Evolutionary conservation across 92 coral and sea anemone species (phyloP).

Genomic region (Epizoanthus illoricatus): DNA sequence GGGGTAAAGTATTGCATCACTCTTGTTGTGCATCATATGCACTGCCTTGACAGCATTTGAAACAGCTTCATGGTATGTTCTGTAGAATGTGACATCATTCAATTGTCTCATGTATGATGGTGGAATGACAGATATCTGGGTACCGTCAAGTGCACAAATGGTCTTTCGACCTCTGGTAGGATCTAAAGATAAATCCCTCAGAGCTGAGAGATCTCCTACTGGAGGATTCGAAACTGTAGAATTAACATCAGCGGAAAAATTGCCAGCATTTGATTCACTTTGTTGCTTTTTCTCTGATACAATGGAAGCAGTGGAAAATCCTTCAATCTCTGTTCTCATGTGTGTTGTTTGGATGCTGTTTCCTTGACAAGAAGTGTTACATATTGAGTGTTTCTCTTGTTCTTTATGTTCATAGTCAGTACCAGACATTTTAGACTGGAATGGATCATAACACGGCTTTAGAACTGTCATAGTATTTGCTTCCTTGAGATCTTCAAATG

Average conservation of each 20-base stretch:
- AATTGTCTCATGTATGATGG: conserved; percentile 71
- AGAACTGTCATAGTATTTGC: not conserved
- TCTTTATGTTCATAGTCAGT: not conserved
- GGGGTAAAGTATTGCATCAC: not conserved
- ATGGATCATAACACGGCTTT: not conserved
- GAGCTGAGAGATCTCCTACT: not conserved
- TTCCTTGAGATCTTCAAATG: not conserved
- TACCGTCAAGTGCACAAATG: not conserved
- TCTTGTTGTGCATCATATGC: not conserved
- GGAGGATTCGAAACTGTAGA: not conserved
- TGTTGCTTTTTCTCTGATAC: not conserved
- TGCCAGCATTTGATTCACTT: not conserved
- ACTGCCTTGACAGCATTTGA: conserved; percentile 43
- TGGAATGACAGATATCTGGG: conserved; percentile 49
- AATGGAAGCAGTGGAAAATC: not conserved
- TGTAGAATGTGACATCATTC: conserved; percentile 66
- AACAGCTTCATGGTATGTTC: conserved; percentile 53
- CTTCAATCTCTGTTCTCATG: not conserved
- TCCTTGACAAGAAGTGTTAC: not conserved
- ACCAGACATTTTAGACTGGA: not conserved
- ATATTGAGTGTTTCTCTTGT: not conserved
- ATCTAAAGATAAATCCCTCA: conserved; percentile 5
- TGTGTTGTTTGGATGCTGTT: not conserved
- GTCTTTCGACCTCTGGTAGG: not conserved
- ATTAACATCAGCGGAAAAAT: not conserved